Conservation (phyloP, 30 jellyfish, hydroid and myxozoan species). For the Morbakka virulenta region DNA sequence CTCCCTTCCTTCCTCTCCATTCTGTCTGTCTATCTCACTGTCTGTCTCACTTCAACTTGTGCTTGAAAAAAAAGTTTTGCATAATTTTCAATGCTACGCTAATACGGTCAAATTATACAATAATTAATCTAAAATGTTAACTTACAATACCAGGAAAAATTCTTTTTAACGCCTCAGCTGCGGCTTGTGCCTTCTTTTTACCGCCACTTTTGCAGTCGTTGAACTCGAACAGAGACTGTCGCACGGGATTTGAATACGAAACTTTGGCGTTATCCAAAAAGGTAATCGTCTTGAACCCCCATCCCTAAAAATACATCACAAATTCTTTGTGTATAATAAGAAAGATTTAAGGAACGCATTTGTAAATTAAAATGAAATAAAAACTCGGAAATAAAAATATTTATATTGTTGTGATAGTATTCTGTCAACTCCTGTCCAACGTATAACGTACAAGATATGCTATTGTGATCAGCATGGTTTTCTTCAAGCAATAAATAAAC, state of each 20-base stretch:
- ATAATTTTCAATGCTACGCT: too few relatives aligned
- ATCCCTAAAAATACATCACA: constrained; percentile 61
- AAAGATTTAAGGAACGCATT: not conserved
- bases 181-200: constrained; percentile 83
- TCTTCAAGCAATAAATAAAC: too few relatives aligned
- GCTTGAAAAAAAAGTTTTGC: too few relatives aligned
- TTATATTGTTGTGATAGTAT: too few relatives aligned
- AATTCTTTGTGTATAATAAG: not conserved
- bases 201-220: constrained; percentile 96
- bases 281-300: constrained; percentile 98
- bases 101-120: too few relatives aligned
- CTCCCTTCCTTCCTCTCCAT: too few relatives aligned
- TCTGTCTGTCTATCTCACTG: too few relatives aligned
- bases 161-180: constrained; percentile 80
- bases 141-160: constrained; percentile 90
- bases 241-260: constrained; percentile 89
- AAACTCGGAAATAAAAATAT: too few relatives aligned
- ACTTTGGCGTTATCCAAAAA: constrained; percentile 82
- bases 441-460: not conserved
- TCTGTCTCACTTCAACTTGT: too few relatives aligned
- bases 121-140: not conserved
- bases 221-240: constrained; percentile 85
- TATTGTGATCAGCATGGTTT: too few relatives aligned
- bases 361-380: not conserved
- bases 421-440: not conserved